Base-by-base conservation (phyloP, 2,113 vertebrate genomes). In the Fulica atra region DNA sequence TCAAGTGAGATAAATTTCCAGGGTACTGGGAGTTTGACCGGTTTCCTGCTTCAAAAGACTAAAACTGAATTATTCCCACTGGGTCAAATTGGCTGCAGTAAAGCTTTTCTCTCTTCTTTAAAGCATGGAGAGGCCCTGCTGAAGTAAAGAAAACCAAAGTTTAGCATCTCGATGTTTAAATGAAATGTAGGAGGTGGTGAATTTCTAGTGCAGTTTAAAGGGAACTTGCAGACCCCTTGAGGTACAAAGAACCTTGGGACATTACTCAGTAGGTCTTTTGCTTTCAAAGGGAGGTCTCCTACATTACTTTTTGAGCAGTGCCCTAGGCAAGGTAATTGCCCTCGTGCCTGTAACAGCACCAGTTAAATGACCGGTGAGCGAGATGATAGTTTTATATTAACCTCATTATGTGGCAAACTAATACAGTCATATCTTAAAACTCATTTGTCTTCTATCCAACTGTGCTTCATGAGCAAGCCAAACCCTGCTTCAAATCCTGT, bases 251-350 rank as follows among this genome's bases (percentile, higher is more conserved):
- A 13, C 2, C 24, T 23, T 29, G 23, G 19, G 23, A 81, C 11
- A 65, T 56, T 40, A 31, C 19, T 44, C 63, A 4, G 13, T 15
- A 50, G n/a, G 40, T 1, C 2, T 71, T 76, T 60, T 44, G 11
- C 63, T 92, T 86, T 53, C 36, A 53, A 33, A 48, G 38, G 16
- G 42, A 28, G 2, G 3, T 80, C 7, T 93, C 59, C 48, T 16
- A 20, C 8, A 3, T 60, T 64, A 53, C 3, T 80, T 2, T 5
- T 26, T 50, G 20, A 64, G 35, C 2, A 0, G 50, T 5, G 3
- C 31, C 21, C 23, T 24, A 2, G 1, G 38, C 15, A 69, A 48
- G 9, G 3, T 46, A 59, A 8, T 20, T 63, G 24, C 7, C 36
- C 61, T 54, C 18, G 4, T 82, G 25, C 20, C 70, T 4, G 0